Evolutionary conservation across 2,113 vertebrate genomes (phyloP), one percentile per base, ranked within the genome.

Genomic region (Perccottus glenii): DNA sequence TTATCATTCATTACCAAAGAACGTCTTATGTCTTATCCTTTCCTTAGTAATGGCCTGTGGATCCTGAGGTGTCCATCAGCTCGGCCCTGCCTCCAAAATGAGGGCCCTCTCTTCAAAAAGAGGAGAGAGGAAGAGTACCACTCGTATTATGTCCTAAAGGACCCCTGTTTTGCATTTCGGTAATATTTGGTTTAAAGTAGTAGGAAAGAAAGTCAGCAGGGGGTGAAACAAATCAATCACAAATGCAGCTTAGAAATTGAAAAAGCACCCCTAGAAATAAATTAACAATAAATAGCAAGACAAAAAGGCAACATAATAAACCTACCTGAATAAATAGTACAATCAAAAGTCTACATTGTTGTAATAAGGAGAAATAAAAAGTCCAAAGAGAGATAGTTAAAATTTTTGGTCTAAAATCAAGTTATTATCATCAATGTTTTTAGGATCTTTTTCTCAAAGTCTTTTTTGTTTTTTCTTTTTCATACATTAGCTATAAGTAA

Each of bases 381-480:
- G 55, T 79, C 57, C 72, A 86, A 88, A 90, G 90, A 92, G 90
- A 93, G 91, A 93, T 90, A 93, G 92, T 91, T 88, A 67, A 87
- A 90, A 92, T 94, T 95, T 96, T 95, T 96, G 94, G 93, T 96
- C 93, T 95, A 95, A 94, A 95, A 93, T 95, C 91, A 94, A 92
- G 93, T 94, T 87, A 91, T 93, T 89, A 91, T 91, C 90, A 90
- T 93, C 84, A 87, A 82, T 76, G 73, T 92, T 89, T 91, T 88
- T 67, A 89, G 87, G 83, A 81, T 90, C 75, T 84, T 86, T 92
- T 91, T 88, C 82, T 88, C 88, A 89, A 86, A 85, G 88, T 87
- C 76, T 88, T 90, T 90, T 91, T 86, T 89, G 73, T 88, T 91
- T 93, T 85, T 88, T 77, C 64, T 80, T 89, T 92, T 89, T 84